phyloP scores from a whole-genome alignment of 2,113 vertebrate species.

The Ceyx margarethae region DNA sequence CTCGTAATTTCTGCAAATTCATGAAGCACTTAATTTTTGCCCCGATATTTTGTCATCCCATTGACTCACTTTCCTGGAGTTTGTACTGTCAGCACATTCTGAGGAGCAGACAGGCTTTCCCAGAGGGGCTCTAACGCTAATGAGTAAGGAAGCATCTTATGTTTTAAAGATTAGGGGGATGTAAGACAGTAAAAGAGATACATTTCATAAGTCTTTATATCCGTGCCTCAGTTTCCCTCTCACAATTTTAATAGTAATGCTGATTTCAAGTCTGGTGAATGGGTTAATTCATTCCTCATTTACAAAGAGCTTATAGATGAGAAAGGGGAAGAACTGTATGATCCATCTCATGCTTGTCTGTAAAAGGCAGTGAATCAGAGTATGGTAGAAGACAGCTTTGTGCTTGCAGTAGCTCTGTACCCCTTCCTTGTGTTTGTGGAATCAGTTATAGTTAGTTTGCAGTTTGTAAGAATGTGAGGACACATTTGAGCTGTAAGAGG shows the following conservation, averaged over 20 bases:
- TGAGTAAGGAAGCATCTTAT: slow-evolving; percentile 25
- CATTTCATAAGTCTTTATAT: not conserved
- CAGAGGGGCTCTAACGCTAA: not conserved
- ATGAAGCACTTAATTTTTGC: slow-evolving; percentile 2
- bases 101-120: not conserved
- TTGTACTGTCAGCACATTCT: slow-evolving; percentile 36
- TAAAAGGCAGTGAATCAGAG: slow-evolving; percentile 12
- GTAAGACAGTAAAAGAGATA: not conserved
- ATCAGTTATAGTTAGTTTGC: not conserved
- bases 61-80: not conserved
- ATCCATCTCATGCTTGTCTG: not conserved
- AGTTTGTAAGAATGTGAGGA: not conserved
- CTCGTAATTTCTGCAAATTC: not conserved
- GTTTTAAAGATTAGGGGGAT: slow-evolving; percentile 32
- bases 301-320: slow-evolving; percentile 47
- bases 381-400: slow-evolving; percentile 36
- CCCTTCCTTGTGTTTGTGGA: not conserved
- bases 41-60: slow-evolving; percentile 12
- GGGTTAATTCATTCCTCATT: slow-evolving; percentile 44
- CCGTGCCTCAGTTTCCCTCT: slow-evolving; percentile 39
- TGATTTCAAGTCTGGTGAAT: slow-evolving; percentile 5
- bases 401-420: not conserved
- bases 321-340: slow-evolving; percentile 13
- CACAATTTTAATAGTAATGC: not conserved
- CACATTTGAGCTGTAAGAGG: not conserved